Conservation (phyloP, 1,140 invertebrate species). For the Venturia canescens region DNA sequence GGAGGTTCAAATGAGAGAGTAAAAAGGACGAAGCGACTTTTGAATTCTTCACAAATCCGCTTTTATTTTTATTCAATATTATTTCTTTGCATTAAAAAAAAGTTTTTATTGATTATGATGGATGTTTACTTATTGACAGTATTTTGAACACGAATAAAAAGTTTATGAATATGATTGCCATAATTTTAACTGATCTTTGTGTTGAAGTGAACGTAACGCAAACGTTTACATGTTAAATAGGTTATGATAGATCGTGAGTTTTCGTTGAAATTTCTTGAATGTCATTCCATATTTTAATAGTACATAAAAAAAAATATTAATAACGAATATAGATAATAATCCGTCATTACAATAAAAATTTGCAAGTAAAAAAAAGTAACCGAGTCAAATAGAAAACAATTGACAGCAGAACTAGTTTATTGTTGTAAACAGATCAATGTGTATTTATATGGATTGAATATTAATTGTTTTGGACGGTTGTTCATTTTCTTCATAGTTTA, state of each 20-base stretch:
- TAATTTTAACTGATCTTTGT: background rate
- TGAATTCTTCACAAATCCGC: background rate
- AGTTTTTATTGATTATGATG: background rate
- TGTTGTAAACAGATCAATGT: too few relatives aligned
- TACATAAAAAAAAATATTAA: background rate
- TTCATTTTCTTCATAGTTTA: background rate
- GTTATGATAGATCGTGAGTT: background rate
- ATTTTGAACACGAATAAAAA: background rate
- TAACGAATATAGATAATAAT: too few relatives aligned
- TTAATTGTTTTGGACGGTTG: background rate
- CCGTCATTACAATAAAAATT: too few relatives aligned
- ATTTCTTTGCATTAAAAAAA: too few relatives aligned
- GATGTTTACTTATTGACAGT: background rate
- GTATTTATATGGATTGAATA: too few relatives aligned
- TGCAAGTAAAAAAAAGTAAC: too few relatives aligned
- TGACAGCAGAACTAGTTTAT: too few relatives aligned
- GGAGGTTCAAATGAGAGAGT: too few relatives aligned
- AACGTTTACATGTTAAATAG: background rate
- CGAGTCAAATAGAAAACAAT: too few relatives aligned
- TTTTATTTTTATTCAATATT: too few relatives aligned
- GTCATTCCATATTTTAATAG: background rate
- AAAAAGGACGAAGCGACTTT: too few relatives aligned
- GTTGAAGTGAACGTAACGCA: background rate
- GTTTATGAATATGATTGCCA: background rate
- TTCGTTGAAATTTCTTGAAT: background rate